Evolutionary conservation across 2,113 vertebrate species (phyloP).

Genomic region (Pelmatolapia mariae): DNA sequence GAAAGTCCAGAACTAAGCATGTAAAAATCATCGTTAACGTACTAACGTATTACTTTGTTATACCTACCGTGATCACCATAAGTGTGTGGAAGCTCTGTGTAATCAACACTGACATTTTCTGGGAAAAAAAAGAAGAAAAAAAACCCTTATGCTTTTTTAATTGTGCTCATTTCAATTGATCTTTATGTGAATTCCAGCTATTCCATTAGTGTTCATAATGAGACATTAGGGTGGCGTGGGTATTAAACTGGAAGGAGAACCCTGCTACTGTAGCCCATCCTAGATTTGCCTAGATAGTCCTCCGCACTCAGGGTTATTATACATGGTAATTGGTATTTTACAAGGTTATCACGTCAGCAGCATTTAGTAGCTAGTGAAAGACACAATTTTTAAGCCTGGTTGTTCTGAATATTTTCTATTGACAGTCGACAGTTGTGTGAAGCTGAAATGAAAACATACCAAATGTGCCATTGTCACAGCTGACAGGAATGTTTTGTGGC

Average conservation of each 20-base stretch:
- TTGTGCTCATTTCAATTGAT: slow-evolving; percentile 41
- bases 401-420: not conserved
- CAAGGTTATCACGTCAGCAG: not conserved
- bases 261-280: not conserved
- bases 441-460: not conserved
- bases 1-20: not conserved
- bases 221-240: slow-evolving; percentile 18
- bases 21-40: not conserved
- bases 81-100: not conserved
- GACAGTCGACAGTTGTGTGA: not conserved
- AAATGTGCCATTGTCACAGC: not conserved
- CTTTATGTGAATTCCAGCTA: slow-evolving; percentile 42
- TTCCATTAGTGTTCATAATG: slow-evolving; percentile 45
- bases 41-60: not conserved
- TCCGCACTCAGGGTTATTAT: not conserved
- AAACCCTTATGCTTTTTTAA: slow-evolving; percentile 38
- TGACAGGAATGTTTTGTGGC: slow-evolving; percentile 1
- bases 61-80: not conserved
- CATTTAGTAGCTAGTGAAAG: slow-evolving; percentile 23
- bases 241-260: slow-evolving; percentile 22
- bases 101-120: not conserved
- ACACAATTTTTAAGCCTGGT: slow-evolving; percentile 6
- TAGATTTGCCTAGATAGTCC: slow-evolving; percentile 17
- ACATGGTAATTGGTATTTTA: slow-evolving; percentile 38
- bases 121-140: not conserved